Evolutionary conservation across 2,797 vertebrate genomes (phyloP).

Genomic region (Anabas testudineus): DNA sequence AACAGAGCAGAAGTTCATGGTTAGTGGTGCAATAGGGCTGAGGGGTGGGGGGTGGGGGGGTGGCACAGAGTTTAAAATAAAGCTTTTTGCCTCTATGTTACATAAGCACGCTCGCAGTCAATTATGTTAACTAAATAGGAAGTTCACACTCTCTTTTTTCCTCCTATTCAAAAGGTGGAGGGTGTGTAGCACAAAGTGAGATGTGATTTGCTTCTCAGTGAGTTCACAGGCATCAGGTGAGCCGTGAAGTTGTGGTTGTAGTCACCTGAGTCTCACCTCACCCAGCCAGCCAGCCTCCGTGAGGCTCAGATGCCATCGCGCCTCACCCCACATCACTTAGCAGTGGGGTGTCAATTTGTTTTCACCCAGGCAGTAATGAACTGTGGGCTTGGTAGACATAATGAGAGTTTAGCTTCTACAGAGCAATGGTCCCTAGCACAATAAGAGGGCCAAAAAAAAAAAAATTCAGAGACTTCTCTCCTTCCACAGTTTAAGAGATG

Average conservation of each 20-base stretch:
- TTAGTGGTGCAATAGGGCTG: background rate
- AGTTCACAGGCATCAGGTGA: constrained; percentile 66
- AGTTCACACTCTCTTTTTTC: constrained; percentile 16
- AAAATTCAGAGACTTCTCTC: constrained; percentile 56
- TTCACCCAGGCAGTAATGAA: constrained; percentile 83
- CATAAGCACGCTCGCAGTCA: background rate
- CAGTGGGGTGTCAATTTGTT: constrained; percentile 81
- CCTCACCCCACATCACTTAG: constrained; percentile 66
- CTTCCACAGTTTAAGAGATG: constrained; percentile 43
- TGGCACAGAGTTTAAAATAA: constrained; percentile 12
- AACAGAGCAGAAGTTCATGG: constrained; percentile 49
- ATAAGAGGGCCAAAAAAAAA: too few relatives aligned
- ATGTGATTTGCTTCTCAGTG: constrained; percentile 56
- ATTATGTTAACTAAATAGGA: constrained; percentile 1
- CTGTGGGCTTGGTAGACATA: constrained; percentile 71
- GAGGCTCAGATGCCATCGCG: constrained; percentile 29
- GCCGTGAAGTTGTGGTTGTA: constrained; percentile 52
- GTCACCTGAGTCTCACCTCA: constrained; percentile 56
- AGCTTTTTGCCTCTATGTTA: background rate
- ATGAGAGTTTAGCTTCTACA: constrained; percentile 66
- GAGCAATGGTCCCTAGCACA: constrained; percentile 60
- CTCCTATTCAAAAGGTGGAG: background rate
- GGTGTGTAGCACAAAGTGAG: constrained; percentile 24
- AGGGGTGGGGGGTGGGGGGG: too few relatives aligned
- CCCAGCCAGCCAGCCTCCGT: constrained; percentile 17